Conservation (phyloP, 2,113 vertebrate species). For the Poecilia latipinna region DNA sequence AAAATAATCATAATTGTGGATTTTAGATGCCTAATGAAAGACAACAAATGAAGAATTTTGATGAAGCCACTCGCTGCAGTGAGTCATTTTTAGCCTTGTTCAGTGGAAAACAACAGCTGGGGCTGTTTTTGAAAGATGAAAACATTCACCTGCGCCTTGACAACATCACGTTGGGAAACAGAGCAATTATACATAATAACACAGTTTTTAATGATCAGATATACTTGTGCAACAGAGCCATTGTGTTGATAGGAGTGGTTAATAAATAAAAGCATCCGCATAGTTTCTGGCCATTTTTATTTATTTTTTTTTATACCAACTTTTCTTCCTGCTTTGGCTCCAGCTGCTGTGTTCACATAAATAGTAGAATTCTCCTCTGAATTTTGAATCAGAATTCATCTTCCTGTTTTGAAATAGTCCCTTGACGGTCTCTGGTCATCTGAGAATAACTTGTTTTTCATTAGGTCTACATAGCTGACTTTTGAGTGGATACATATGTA, state of each 20-base stretch:
- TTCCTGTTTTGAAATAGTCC: neutral
- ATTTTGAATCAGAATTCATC: neutral
- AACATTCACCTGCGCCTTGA: neutral
- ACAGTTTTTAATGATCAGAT: neutral
- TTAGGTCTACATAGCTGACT: too few relatives aligned
- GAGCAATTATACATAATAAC: neutral
- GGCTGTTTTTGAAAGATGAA: neutral
- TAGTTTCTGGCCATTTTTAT: neutral
- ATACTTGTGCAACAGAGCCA: neutral
- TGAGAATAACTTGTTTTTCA: neutral
- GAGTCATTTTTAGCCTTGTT: neutral
- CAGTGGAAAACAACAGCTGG: neutral
- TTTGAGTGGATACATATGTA: too few relatives aligned
- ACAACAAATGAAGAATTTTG: neutral
- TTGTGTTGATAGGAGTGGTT: neutral
- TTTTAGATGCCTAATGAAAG: neutral
- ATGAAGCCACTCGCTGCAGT: neutral
- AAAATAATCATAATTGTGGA: neutral
- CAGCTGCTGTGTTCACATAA: neutral
- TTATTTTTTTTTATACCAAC: neutral
- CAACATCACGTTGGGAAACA: neutral
- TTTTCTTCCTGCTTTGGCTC: too few relatives aligned
- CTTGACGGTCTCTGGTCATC: neutral
- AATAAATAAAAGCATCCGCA: neutral
- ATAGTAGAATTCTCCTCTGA: neutral